Evolutionary conservation across 35 echinoderm and acorn worm species (phyloP).

Genomic region (Amphiura filiformis): DNA sequence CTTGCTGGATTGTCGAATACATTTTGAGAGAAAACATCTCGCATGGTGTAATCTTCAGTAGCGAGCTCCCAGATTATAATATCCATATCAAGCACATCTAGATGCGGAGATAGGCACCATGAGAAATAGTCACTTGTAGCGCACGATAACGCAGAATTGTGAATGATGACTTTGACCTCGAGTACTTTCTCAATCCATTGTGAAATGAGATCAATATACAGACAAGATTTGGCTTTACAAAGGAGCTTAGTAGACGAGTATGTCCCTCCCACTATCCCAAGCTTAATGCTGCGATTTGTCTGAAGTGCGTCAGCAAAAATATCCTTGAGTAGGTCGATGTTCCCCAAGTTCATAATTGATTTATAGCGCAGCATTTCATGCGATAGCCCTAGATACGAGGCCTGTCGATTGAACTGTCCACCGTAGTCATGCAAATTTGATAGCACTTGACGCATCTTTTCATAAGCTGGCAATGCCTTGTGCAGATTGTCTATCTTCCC

Average conservation of each 20-base stretch:
- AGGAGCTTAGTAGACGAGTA: constrained; percentile 23
- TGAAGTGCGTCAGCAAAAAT: constrained; percentile 62
- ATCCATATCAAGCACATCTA: constrained; percentile 67
- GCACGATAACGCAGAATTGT: constrained; percentile 55
- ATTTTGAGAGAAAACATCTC: constrained; percentile 22
- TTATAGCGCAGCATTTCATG: constrained; percentile 72
- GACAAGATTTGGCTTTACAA: constrained; percentile 41
- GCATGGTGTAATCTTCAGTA: constrained; percentile 59
- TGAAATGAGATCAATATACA: constrained; percentile 47
- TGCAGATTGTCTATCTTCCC: background rate
- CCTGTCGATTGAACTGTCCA: constrained; percentile 17
- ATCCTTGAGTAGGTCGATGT: constrained; percentile 19
- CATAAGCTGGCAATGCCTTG: constrained; percentile 60
- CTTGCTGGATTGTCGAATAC: constrained; percentile 42
- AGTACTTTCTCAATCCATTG: constrained; percentile 54
- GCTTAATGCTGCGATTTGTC: constrained; percentile 58
- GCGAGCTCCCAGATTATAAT: constrained; percentile 74
- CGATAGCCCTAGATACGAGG: constrained; percentile 17
- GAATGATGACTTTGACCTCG: constrained; percentile 44
- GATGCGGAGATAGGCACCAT: constrained; percentile 68
- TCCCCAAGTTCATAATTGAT: constrained; percentile 46
- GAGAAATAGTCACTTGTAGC: constrained; percentile 70
- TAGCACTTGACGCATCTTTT: constrained; percentile 59
- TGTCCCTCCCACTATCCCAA: constrained; percentile 58
- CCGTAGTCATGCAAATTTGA: constrained; percentile 64